phyloP scores from a whole-genome alignment of 2,113 vertebrate genomes.

The Atherinomorus stipes region DNA sequence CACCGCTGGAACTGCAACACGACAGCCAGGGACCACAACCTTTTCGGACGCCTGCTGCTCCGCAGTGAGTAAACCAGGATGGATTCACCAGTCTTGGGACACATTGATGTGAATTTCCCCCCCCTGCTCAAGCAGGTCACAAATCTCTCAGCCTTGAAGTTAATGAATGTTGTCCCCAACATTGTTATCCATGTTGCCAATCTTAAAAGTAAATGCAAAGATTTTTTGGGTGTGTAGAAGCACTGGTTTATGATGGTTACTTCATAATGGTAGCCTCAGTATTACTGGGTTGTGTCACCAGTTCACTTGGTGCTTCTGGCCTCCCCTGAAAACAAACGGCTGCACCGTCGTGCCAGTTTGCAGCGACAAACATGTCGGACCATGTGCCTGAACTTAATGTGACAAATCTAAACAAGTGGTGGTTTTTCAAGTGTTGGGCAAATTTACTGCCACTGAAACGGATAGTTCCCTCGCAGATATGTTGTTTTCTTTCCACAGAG shows the following conservation, averaged over 20 bases:
- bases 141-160: too few relatives aligned
- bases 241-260: background rate
- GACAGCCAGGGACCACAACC: constrained; percentile 88
- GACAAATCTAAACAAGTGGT: constrained; percentile 12
- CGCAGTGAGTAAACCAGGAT: constrained; percentile 85
- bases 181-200: background rate
- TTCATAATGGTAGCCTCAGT: background rate
- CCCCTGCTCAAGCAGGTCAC: too few relatives aligned
- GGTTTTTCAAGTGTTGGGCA: background rate
- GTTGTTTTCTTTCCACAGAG: constrained; percentile 11
- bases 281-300: constrained; percentile 31
- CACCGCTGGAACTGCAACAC: constrained; percentile 97
- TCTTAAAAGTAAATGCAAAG: background rate
- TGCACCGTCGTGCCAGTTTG: background rate
- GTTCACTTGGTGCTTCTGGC: constrained; percentile 23
- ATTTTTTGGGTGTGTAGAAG: background rate
- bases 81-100: too few relatives aligned
- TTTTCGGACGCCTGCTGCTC: constrained; percentile 90
- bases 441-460: constrained; percentile 30
- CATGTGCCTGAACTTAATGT: constrained; percentile 10
- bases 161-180: background rate
- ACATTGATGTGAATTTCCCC: too few relatives aligned
- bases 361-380: constrained; percentile 20
- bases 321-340: constrained; percentile 6
- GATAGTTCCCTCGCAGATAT: constrained; percentile 24